These are phyloP conservation scores for Drosophila siamana DNA, from an alignment of 2,888 invertebrate species.

Conservation along the genomic window DNA sequence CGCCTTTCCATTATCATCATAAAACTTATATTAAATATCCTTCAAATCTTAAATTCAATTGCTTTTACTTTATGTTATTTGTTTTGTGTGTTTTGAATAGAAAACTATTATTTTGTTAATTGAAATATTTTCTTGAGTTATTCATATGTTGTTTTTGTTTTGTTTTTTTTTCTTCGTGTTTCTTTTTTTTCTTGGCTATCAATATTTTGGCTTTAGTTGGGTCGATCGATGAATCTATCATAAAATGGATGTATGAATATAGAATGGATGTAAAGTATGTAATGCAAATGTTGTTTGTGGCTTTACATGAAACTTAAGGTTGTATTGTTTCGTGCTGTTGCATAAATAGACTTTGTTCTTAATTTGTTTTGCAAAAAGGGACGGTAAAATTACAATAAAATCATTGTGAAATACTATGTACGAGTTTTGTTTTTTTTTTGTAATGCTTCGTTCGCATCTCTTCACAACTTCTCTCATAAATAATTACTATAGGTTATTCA, in stretches of 20 bases:
- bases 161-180: slow-evolving; percentile 14
- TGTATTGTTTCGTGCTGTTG: slow-evolving; percentile 61
- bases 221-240: slow-evolving; percentile 47
- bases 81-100: slow-evolving; percentile 51
- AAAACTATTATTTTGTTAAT: slow-evolving; percentile 72
- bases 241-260: slow-evolving; percentile 25
- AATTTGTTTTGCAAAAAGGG: slow-evolving; percentile 82
- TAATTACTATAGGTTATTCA: slow-evolving; percentile 60
- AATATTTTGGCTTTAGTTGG: slow-evolving; percentile 74
- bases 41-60: slow-evolving; percentile 74
- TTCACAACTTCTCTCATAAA: slow-evolving; percentile 54
- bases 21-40: slow-evolving; percentile 69
- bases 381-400: slow-evolving; percentile 86
- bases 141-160: slow-evolving; percentile 32
- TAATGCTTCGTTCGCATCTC: slow-evolving; percentile 16
- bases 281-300: slow-evolving; percentile 33
- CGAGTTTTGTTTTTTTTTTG: slow-evolving; percentile 24
- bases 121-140: slow-evolving; percentile 68
- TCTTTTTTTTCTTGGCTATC: slow-evolving; percentile 59
- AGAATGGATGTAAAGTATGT: slow-evolving; percentile 19
- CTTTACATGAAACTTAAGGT: slow-evolving; percentile 64
- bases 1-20: slow-evolving; percentile 53
- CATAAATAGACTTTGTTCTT: slow-evolving; percentile 73
- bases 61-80: slow-evolving; percentile 57
- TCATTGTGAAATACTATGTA: slow-evolving; percentile 75